Evolutionary conservation across 2,113 vertebrate species (phyloP).

Genomic region (Perca flavescens): DNA sequence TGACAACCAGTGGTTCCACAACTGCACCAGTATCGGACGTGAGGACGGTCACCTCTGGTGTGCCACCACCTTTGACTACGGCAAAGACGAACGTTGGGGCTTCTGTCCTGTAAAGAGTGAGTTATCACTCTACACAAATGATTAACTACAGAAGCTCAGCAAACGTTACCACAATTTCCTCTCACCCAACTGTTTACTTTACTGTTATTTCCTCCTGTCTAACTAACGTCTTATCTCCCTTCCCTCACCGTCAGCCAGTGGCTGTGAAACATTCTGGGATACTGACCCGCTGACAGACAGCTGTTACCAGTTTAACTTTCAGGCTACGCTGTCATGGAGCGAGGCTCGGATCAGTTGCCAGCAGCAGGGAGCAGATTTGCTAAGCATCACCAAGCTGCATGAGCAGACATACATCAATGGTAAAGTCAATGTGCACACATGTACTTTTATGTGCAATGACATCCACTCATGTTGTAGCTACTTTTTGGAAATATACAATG

Average conservation of each 20-base stretch:
- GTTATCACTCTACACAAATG: slow-evolving; percentile 39
- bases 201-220: neutral
- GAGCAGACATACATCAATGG: slow-evolving; percentile 98
- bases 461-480: neutral
- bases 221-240: neutral
- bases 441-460: neutral
- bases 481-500: neutral
- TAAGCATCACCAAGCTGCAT: slow-evolving; percentile 96
- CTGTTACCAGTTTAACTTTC: slow-evolving; percentile 99
- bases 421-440: slow-evolving; percentile 66
- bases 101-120: slow-evolving; percentile 98
- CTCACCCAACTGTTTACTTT: neutral
- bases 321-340: slow-evolving; percentile 93
- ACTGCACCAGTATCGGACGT: slow-evolving; percentile 92
- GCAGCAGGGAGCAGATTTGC: slow-evolving; percentile 94
- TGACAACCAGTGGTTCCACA: slow-evolving; percentile 94
- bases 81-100: slow-evolving; percentile 95
- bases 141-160: neutral
- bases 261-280: slow-evolving; percentile 98
- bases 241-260: slow-evolving; percentile 65
- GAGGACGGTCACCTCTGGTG: slow-evolving; percentile 98
- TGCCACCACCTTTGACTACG: slow-evolving; percentile 94
- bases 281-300: slow-evolving; percentile 93
- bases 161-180: neutral
- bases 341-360: slow-evolving; percentile 95